Conservation (phyloP, 2,113 vertebrate genomes). For the Amazona vittata region DNA sequence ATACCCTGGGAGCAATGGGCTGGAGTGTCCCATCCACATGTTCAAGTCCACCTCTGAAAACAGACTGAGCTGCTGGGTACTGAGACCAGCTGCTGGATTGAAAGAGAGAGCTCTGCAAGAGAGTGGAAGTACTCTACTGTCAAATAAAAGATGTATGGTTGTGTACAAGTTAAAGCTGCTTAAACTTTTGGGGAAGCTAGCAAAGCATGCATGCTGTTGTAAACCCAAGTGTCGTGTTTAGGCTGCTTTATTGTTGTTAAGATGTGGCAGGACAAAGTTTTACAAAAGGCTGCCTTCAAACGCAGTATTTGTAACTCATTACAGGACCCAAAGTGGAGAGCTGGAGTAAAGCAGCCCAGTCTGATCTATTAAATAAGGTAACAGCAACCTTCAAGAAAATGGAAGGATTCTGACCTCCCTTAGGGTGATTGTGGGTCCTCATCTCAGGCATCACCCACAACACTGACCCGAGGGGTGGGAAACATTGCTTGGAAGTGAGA, state of each 20-base stretch:
- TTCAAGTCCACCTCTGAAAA: background rate
- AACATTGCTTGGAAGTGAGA: fast-evolving
- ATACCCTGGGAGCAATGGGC: background rate
- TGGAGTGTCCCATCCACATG: background rate
- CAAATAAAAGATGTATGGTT: background rate
- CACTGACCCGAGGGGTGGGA: background rate
- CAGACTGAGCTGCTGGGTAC: background rate
- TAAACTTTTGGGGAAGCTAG: background rate
- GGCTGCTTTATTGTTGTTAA: background rate
- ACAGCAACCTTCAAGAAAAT: background rate
- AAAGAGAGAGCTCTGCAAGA: background rate
- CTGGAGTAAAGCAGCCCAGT: background rate
- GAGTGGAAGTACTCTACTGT: background rate
- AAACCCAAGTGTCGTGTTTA: background rate
- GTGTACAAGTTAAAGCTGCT: background rate
- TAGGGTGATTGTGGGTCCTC: fast-evolving
- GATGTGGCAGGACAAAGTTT: background rate
- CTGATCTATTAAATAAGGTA: background rate
- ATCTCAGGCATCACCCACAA: too few relatives aligned
- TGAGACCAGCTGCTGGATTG: background rate
- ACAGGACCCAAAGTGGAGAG: background rate
- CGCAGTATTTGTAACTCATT: background rate
- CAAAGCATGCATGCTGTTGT: background rate
- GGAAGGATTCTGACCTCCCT: background rate
- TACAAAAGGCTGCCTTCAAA: background rate